phyloP scores from a whole-genome alignment of 37 sponge, comb jelly and placozoan genomes.

The Petrosia ficiformis region DNA sequence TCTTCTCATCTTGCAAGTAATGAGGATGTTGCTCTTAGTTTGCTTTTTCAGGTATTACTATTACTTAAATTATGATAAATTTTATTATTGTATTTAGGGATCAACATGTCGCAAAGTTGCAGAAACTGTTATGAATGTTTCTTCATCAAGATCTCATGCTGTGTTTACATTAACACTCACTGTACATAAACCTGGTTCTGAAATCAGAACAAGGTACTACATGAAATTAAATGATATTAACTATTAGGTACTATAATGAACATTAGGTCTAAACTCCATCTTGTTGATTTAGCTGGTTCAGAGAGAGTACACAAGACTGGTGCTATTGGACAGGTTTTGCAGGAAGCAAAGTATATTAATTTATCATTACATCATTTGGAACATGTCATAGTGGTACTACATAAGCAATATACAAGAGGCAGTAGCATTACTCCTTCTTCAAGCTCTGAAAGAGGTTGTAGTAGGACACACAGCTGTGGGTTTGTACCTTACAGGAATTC shows the following conservation, averaged over 20 bases:
- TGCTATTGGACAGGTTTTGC: constrained; percentile 58
- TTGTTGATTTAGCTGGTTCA: constrained; percentile 92
- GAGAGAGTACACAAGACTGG: constrained; percentile 87
- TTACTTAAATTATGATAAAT: background rate
- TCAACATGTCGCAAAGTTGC: constrained; percentile 79
- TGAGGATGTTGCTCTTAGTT: constrained; percentile 79
- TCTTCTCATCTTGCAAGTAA: constrained; percentile 78
- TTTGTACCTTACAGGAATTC: constrained; percentile 88
- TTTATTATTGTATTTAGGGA: constrained; percentile 18
- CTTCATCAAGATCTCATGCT: constrained; percentile 87
- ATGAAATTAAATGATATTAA: too few species aligned
- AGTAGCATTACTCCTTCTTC: background rate
- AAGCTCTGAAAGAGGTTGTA: background rate
- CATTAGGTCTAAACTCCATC: constrained; percentile 86
- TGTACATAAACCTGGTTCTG: constrained; percentile 35
- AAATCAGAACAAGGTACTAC: constrained; percentile 56
- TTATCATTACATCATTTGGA: constrained; percentile 87
- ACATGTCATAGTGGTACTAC: constrained; percentile 84
- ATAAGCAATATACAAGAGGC: constrained; percentile 15
- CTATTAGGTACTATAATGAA: too few species aligned
- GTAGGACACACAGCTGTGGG: background rate
- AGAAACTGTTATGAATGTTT: constrained; percentile 87
- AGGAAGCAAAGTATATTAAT: constrained; percentile 90
- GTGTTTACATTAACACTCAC: constrained; percentile 82
- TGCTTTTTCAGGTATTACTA: constrained; percentile 76